Evolutionary conservation across 2,113 vertebrate genomes (phyloP), one percentile per base, ranked within the genome.

Genomic region (Tringa solitaria): DNA sequence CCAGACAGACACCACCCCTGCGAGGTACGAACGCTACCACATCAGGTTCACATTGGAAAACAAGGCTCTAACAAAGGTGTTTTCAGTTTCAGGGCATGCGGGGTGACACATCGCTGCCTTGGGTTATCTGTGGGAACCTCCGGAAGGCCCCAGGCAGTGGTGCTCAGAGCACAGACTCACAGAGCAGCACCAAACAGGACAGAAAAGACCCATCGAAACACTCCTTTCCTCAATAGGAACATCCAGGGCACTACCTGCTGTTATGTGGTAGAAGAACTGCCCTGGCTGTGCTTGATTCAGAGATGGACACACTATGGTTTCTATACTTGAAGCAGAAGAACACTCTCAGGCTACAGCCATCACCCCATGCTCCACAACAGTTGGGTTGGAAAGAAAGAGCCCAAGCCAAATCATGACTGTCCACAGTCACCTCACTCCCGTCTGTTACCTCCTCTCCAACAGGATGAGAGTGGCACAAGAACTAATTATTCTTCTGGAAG

Each of bases 171-270:
- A 35, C 2, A 3, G 19, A 12, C 17, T 37, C 18, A 53, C 26
- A 51, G 43, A 39, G 28, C 43, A 46, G 11, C 32, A 50, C 5
- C 16, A 21, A 48, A 35, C 9, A 24, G 60, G 35, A 24, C 30
- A 67, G 46, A 57, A 80, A 41, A 74, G 41, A 43, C 33, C 37
- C 50, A 7, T 0, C 17, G 23, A 77, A 63, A 63, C 8, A 43
- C 51, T 74, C 60, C 33, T 48, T 13, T 80, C 68, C 50, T n/a
- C 0, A 0, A 0, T 16, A 43, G 60, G 48, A 54, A 35, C 1
- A 1, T 7, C n/a, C 24, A 2, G 4, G 41, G 84, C 76, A 37
- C 51, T 26, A 4, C 43, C 48, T 73, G 84, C 59, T 35, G 4
- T 5, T 14, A 8, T 4, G 1, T 5, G 39, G 50, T 2, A 27